These are phyloP conservation scores for Elanoides forficatus DNA, from an alignment of 2,113 vertebrate genomes.

Conservation along the genomic window DNA sequence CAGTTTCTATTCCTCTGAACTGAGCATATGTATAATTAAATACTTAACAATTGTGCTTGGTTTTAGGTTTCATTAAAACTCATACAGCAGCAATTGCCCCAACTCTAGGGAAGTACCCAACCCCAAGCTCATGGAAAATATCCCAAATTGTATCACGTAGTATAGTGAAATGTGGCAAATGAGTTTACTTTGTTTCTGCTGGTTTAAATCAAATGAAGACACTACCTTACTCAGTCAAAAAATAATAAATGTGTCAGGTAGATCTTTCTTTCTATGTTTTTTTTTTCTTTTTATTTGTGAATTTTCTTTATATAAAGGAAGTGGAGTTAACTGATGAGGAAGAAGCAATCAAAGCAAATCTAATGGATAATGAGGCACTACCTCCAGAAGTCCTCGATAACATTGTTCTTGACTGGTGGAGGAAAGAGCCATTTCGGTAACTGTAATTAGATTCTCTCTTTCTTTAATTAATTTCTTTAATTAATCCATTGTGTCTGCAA, in stretches of 20 bases:
- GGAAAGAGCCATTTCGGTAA: slow-evolving; percentile 88
- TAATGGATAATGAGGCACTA: slow-evolving; percentile 74
- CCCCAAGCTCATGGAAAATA: not conserved
- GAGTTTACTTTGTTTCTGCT: not conserved
- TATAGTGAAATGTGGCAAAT: not conserved
- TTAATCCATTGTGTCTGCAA: not conserved
- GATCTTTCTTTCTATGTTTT: not conserved
- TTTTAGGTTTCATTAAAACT: not conserved
- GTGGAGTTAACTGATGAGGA: slow-evolving; percentile 82
- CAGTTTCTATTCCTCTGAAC: not conserved
- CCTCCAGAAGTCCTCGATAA: slow-evolving; percentile 79
- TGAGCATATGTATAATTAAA: not conserved
- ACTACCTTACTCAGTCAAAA: not conserved
- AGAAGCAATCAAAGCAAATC: slow-evolving; percentile 80
- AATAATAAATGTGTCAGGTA: not conserved
- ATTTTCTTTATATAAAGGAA: slow-evolving; percentile 54
- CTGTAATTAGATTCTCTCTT: not conserved
- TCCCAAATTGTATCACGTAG: not conserved
- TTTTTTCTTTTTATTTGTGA: not conserved
- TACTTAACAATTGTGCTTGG: not conserved
- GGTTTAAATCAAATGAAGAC: not conserved
- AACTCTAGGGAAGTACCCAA: not conserved
- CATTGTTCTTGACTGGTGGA: slow-evolving; percentile 85
- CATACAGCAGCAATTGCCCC: not conserved
- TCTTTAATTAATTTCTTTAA: not conserved